phyloP scores from a whole-genome alignment of 2,888 invertebrate genomes.

The Cremastinae sp. region DNA sequence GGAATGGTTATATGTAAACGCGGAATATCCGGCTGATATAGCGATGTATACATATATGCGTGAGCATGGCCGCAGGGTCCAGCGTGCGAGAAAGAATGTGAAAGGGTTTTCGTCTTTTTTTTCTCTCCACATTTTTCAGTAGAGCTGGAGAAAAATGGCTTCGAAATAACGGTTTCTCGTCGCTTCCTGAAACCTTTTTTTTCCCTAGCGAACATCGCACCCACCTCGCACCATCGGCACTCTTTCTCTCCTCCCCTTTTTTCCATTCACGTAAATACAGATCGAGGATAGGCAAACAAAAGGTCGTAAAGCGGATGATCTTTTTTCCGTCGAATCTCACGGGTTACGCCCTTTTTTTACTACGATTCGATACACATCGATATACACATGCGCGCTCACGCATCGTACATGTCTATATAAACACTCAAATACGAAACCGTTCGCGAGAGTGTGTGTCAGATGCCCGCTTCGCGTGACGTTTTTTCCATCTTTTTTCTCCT shows the following conservation, averaged over 20 bases:
- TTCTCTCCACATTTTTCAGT: slow-evolving; percentile 58
- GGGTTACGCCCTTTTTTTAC: slow-evolving; percentile 22
- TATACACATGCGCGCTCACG: too few relatives aligned
- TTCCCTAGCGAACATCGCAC: not conserved
- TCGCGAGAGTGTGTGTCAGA: slow-evolving; percentile 31
- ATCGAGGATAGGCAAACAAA: slow-evolving; percentile 23
- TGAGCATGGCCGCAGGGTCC: slow-evolving; percentile 21
- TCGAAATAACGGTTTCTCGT: slow-evolving; percentile 57
- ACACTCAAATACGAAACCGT: slow-evolving; percentile 29
- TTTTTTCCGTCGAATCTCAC: slow-evolving; percentile 3
- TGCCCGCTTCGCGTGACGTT: slow-evolving; percentile 36
- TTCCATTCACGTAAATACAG: slow-evolving; percentile 27
- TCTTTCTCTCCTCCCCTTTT: slow-evolving; percentile 18
- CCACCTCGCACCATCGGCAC: slow-evolving; percentile 13
- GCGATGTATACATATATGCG: not conserved
- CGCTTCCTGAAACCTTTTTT: slow-evolving; percentile 49
- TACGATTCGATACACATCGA: slow-evolving; percentile 8
- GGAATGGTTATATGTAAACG: slow-evolving; percentile 17
- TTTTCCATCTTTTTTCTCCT: slow-evolving; percentile 21
- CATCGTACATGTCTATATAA: slow-evolving; percentile 5
- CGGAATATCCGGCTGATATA: slow-evolving; percentile 27
- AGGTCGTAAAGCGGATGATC: slow-evolving; percentile 26
- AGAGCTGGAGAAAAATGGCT: slow-evolving; percentile 58
- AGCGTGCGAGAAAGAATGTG: slow-evolving; percentile 17
- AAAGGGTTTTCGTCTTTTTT: slow-evolving; percentile 39